Evolutionary conservation across 2,797 vertebrate species (phyloP).

Genomic region (Melanotaenia trifasciata): DNA sequence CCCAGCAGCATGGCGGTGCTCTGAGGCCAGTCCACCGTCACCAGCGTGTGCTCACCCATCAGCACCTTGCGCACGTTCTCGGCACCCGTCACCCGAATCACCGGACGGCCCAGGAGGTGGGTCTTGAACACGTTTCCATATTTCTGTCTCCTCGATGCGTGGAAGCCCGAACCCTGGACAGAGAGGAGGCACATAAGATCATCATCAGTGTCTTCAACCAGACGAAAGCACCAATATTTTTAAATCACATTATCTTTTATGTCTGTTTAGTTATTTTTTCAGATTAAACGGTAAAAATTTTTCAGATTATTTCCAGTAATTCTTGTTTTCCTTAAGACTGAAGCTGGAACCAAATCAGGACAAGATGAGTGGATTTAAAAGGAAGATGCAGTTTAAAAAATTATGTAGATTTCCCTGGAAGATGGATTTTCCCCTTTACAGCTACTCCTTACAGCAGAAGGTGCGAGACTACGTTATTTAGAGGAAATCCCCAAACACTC

Average conservation of each 20-base stretch:
- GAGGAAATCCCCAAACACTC: constrained; percentile 44
- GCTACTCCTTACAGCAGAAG: neutral
- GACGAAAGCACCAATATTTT: too few relatives aligned
- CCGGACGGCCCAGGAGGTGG: constrained; percentile 91
- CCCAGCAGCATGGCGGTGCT: constrained; percentile 94
- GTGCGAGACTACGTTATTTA: neutral
- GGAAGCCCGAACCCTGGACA: constrained; percentile 91
- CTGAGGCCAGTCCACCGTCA: constrained; percentile 95
- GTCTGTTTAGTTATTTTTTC: neutral
- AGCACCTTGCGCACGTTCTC: constrained; percentile 95
- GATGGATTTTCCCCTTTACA: constrained; percentile 32
- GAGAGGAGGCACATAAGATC: neutral
- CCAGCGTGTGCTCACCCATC: constrained; percentile 96
- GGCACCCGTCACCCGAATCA: constrained; percentile 94
- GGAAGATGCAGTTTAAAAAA: neutral
- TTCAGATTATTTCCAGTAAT: neutral
- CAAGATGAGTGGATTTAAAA: neutral
- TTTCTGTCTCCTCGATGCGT: constrained; percentile 91
- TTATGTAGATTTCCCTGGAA: neutral
- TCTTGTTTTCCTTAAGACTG: neutral
- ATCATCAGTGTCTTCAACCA: too few relatives aligned
- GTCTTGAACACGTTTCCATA: constrained; percentile 98
- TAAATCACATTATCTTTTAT: neutral
- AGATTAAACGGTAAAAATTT: too few relatives aligned
- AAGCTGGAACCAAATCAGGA: neutral